phyloP scores from a whole-genome alignment of 2,797 vertebrate genomes.

The Labeo calbasu region DNA sequence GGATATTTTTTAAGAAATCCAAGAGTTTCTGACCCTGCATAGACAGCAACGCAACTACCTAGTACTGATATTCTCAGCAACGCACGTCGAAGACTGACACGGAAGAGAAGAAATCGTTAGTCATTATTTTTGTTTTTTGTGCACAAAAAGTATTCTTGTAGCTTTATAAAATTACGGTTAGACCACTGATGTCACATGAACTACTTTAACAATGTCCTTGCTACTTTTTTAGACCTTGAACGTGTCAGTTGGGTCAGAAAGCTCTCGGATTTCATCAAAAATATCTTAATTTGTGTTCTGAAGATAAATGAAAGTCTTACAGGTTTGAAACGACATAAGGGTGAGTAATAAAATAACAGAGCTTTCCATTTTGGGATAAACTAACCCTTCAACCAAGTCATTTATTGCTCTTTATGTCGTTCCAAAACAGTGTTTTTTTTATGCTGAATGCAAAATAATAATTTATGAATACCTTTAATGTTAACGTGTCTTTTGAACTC shows the following conservation, averaged over 20 bases:
- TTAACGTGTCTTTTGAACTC: not conserved
- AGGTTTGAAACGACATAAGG: not conserved
- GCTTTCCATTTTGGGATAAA: not conserved
- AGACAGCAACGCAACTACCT: no score
- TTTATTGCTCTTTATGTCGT: not conserved
- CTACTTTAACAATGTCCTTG: not conserved
- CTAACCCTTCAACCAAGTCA: not conserved
- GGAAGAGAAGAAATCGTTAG: no score
- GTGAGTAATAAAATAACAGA: not conserved
- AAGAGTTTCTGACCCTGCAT: no score
- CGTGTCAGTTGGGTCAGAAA: not conserved
- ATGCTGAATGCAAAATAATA: not conserved
- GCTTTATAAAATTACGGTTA: not conserved
- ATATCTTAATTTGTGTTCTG: not conserved
- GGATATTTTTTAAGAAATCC: not conserved
- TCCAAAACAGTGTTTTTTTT: not conserved
- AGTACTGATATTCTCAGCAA: no score
- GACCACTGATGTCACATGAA: not conserved
- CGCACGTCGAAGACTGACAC: no score
- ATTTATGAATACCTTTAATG: not conserved
- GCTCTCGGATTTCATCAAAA: not conserved
- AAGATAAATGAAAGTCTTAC: not conserved
- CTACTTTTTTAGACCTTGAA: not conserved
- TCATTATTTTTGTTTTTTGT: not conserved
- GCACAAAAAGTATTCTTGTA: not conserved